Percentiles rank a stretch among this genome's conserved stretches.
Evolutionary conservation across 35 echinoderm and acorn worm species (phyloP).

Genomic region (Eucidaris tribuloides): DNA sequence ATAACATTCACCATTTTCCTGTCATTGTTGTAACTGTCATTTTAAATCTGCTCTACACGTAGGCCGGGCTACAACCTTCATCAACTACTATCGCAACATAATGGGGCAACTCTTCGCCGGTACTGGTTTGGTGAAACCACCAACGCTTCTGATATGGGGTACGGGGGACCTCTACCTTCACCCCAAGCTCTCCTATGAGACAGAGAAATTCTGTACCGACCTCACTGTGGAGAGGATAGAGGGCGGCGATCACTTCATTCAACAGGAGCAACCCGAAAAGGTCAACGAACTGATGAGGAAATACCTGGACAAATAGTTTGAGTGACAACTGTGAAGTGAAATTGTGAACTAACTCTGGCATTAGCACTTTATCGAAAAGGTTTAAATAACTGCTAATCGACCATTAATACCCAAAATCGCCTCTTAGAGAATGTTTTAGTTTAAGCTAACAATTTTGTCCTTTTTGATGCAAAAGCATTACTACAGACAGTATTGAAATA

Average conservation of each 20-base stretch:
- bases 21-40: no score
- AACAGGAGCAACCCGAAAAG: slow-evolving; percentile 37
- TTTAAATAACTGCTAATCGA: no score
- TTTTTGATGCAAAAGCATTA: no score
- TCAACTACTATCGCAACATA: slow-evolving; percentile 79
- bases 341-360: no score
- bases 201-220: slow-evolving; percentile 37
- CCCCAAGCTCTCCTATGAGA: slow-evolving; percentile 26
- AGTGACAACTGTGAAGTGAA: background rate
- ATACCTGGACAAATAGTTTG: background rate
- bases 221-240: slow-evolving; percentile 39
- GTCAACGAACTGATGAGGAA: background rate
- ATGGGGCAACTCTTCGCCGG: background rate
- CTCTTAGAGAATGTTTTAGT: no score
- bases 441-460: no score
- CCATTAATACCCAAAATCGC: no score
- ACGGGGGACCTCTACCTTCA: slow-evolving; percentile 41
- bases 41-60: background rate
- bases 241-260: slow-evolving; percentile 56
- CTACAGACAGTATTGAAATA: no score
- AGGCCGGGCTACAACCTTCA: slow-evolving; percentile 38
- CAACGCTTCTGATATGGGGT: slow-evolving; percentile 79
- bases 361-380: no score
- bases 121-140: slow-evolving; percentile 4
- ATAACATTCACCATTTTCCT: background rate